Conservation (phyloP, 2,888 invertebrate genomes). For the Lasiommata megera region DNA sequence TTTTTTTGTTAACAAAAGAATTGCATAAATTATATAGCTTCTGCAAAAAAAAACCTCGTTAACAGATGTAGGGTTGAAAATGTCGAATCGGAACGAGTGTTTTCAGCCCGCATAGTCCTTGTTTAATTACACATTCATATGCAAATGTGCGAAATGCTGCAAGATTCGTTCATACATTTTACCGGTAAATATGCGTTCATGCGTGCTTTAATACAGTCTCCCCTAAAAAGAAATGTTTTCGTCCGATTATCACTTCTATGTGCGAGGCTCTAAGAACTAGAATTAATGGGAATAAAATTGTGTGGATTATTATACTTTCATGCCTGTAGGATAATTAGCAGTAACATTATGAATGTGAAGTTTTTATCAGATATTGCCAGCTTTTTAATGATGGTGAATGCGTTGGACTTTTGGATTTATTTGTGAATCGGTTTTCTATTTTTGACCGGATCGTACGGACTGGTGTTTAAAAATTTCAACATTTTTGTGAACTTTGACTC, state of each 20-base stretch:
- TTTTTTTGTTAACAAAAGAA: too few relatives aligned
- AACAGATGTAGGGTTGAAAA: slow-evolving; percentile 38
- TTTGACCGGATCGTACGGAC: slow-evolving; percentile 7
- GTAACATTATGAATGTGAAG: slow-evolving; percentile 57
- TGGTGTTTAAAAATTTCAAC: slow-evolving; percentile 2
- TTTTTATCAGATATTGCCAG: slow-evolving; percentile 53
- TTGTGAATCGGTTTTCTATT: slow-evolving; percentile 24
- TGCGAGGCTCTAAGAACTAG: neutral
- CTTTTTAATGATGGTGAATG: slow-evolving; percentile 38
- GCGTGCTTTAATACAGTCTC: slow-evolving; percentile 52
- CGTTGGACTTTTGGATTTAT: slow-evolving; percentile 27
- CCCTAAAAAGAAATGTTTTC: neutral
- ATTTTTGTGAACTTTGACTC: slow-evolving; percentile 5
- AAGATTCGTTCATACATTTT: slow-evolving; percentile 68
- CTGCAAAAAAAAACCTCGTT: neutral
- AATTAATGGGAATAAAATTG: neutral
- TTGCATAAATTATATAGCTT: neutral
- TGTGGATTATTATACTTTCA: slow-evolving; percentile 34
- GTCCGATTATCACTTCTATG: slow-evolving; percentile 16
- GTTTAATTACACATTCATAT: slow-evolving; percentile 80
- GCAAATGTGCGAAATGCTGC: slow-evolving; percentile 71
- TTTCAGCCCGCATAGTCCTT: slow-evolving; percentile 56
- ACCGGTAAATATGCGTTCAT: slow-evolving; percentile 69
- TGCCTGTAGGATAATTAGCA: slow-evolving; percentile 72
- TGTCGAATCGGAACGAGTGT: slow-evolving; percentile 39